Percentiles rank a stretch among this genome's conserved stretches.
Conservation (phyloP, 2,113 vertebrate genomes). For the Carassius gibelio region DNA sequence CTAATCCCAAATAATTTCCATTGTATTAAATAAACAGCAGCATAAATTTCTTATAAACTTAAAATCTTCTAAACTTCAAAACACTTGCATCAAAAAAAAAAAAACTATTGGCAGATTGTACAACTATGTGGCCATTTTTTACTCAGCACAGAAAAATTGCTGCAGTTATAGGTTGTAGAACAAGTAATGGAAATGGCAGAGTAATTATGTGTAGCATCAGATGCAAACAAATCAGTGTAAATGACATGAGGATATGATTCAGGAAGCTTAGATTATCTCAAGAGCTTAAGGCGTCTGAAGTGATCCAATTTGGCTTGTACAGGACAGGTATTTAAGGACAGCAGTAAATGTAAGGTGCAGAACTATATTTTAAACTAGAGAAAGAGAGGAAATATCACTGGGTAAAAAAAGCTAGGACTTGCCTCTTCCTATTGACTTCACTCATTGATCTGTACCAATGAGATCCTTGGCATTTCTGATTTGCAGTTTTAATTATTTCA, state of each 20-base stretch:
- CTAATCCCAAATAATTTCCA: background rate
- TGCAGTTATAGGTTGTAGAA: constrained; percentile 31
- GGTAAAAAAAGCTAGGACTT: constrained; percentile 40
- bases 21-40: background rate
- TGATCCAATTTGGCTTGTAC: constrained; percentile 46
- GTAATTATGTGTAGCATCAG: constrained; percentile 1
- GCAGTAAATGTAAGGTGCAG: constrained; percentile 31
- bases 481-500: constrained; percentile 62
- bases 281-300: constrained; percentile 47
- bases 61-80: background rate
- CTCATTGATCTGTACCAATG: constrained; percentile 50
- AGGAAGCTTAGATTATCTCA: constrained; percentile 49
- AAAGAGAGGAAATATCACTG: constrained; percentile 45
- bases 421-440: constrained; percentile 40
- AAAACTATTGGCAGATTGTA: background rate
- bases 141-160: constrained; percentile 14
- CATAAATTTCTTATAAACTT: background rate
- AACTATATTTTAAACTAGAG: constrained; percentile 21
- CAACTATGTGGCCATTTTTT: background rate
- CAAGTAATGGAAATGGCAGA: constrained; percentile 18
- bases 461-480: constrained; percentile 53
- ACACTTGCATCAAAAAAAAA: background rate
- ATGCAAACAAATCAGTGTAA: constrained; percentile 45
- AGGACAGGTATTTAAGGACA: constrained; percentile 53
- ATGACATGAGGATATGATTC: constrained; percentile 40